Evolutionary conservation across 2,797 vertebrate genomes (phyloP), one percentile per base, ranked within the genome.

Genomic region (Darevskia mixta): DNA sequence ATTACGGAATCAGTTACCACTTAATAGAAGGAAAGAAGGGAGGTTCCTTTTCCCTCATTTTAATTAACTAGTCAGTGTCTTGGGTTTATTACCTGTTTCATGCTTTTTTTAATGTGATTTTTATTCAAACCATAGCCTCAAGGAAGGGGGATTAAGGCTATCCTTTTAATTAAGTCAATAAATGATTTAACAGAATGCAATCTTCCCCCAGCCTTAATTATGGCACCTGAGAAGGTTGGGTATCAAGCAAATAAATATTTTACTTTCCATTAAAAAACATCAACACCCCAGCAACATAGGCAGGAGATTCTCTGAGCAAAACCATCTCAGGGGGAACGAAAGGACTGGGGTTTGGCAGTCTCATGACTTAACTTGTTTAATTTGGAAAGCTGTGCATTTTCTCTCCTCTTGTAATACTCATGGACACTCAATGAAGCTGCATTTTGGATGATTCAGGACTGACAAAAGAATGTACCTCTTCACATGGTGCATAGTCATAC

Each of bases 101-200:
- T 76, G 88, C 58, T 71, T 66, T 61, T 61, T 73, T 49, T 87
- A 87, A 84, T 85, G 76, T 82, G 49, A 0, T 45, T 92, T 88
- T 92, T 87, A 72, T 43, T 90, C 45, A 9, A 45, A 82, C 25
- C 5, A 27, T 78, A 85, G 66, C 77, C 88, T 81, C 79, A 86
- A 90, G 61, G 71, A 71, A 71, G 77, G 49, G 83, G 80, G 79
- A 80, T 11, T 77, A 0, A 0, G 69, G 82, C 75, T 78, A 23
- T 76, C 9, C 32, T 81, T 91, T 87, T 86, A 92, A 94, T 91
- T 86, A 90, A 91, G 55, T 20, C 78, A 79, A 82, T 80, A n/a
- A 11, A 71, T 82, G 73, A 3, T 79, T 91, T 79, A 90, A 8
- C 49, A 82, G 55, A 88, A 66, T 76, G 29, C 2, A 20, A 80